These are phyloP conservation scores for Drosophila murphyi DNA, from an alignment of 1,140 invertebrate genomes.

Conservation along the genomic window DNA sequence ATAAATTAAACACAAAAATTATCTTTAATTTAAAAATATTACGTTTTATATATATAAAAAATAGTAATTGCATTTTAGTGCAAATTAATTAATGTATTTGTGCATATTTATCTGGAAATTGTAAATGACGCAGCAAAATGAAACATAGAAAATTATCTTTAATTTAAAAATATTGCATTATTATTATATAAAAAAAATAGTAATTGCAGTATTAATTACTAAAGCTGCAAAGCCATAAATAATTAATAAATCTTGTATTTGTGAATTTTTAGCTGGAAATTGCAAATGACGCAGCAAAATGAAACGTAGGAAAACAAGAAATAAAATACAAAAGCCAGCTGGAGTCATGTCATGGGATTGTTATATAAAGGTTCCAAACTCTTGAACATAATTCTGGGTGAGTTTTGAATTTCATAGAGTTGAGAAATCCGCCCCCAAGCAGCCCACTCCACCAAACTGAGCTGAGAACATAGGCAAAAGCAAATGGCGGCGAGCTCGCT, in stretches of 20 bases:
- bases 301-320: slow-evolving; percentile 83
- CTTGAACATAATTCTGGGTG: slow-evolving; percentile 84
- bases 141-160: slow-evolving; percentile 60
- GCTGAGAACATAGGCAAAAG: slow-evolving; percentile 42
- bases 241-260: neutral
- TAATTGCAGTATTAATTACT: too few relatives aligned
- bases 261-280: slow-evolving; percentile 60
- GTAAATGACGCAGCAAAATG: slow-evolving; percentile 68
- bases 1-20: too few relatives aligned
- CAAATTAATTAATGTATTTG: neutral
- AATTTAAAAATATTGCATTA: neutral
- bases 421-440: slow-evolving; percentile 13
- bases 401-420: slow-evolving; percentile 45
- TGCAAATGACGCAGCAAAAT: slow-evolving; percentile 65
- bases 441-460: slow-evolving; percentile 1
- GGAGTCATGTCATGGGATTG: slow-evolving; percentile 84
- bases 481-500: slow-evolving; percentile 65
- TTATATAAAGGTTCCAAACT: slow-evolving; percentile 84
- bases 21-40: neutral
- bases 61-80: too few relatives aligned
- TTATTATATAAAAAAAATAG: neutral
- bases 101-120: slow-evolving; percentile 59
- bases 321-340: slow-evolving; percentile 68
- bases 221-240: neutral
- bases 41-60: too few relatives aligned